Evolutionary conservation across 2,888 invertebrate species (phyloP).

Genomic region (Terebella lapidaria): DNA sequence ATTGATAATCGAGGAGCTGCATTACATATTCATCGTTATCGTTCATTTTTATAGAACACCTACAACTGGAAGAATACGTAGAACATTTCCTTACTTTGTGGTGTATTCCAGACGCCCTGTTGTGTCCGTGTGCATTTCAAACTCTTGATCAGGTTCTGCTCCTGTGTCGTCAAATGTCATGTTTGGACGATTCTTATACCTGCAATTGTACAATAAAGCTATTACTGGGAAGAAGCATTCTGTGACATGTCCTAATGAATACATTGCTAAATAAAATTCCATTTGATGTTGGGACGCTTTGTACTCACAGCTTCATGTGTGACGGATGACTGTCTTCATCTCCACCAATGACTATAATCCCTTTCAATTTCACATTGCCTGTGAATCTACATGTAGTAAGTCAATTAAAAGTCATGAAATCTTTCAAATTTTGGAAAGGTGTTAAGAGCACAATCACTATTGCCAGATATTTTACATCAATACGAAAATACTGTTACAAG

Average conservation of each 20-base stretch:
- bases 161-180: constrained; percentile 90
- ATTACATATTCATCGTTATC: too few relatives aligned
- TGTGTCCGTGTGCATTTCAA: constrained; percentile 76
- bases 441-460: not conserved
- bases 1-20: too few relatives aligned
- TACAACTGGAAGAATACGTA: too few relatives aligned
- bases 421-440: not conserved
- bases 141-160: constrained; percentile 72
- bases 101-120: constrained; percentile 80
- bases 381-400: constrained; percentile 70
- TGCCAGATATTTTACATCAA: too few relatives aligned
- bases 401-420: too few relatives aligned
- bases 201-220: constrained; percentile 46
- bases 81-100: too few relatives aligned
- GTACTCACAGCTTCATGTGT: constrained; percentile 76
- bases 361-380: constrained; percentile 90
- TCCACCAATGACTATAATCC: constrained; percentile 85
- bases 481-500: too few relatives aligned
- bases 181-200: constrained; percentile 85
- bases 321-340: constrained; percentile 80
- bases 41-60: too few relatives aligned
- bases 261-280: too few relatives aligned
- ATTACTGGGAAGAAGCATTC: too few relatives aligned
- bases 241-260: too few relatives aligned
- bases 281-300: too few relatives aligned